A percentile compares a stretch with the other conserved stretches of the same genome.
Conservation (phyloP, 2,888 invertebrate genomes). For the Xestia ashworthii region DNA sequence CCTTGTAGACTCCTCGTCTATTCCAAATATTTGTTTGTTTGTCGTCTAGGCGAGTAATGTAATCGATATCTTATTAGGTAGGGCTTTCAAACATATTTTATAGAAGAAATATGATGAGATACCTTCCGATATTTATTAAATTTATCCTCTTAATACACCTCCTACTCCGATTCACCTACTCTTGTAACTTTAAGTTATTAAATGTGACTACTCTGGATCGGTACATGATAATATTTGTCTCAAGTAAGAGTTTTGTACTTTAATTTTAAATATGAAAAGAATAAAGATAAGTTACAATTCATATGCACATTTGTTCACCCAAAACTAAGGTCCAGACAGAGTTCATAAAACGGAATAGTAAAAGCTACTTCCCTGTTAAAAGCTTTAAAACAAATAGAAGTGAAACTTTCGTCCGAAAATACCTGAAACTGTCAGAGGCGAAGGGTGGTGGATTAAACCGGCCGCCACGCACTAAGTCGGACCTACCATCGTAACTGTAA, state of each 20-base stretch:
- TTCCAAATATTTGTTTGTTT: slow-evolving; percentile 20
- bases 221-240: not conserved
- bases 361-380: slow-evolving; percentile 30
- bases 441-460: slow-evolving; percentile 46
- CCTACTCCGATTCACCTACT: not conserved
- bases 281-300: not conserved
- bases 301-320: not conserved
- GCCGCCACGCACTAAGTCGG: slow-evolving; percentile 31
- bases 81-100: not conserved
- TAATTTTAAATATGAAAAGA: not conserved
- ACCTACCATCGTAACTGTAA: not conserved
- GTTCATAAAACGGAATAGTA: slow-evolving; percentile 19
- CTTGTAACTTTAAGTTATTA: not conserved
- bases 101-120: not conserved
- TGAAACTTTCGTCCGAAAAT: slow-evolving; percentile 42
- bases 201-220: not conserved
- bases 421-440: slow-evolving; percentile 39
- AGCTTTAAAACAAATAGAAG: slow-evolving; percentile 54
- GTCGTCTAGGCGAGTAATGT: not conserved
- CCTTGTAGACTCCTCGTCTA: not conserved
- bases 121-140: not conserved
- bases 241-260: not conserved
- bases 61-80: not conserved
- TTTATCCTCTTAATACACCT: not conserved
- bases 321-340: slow-evolving; percentile 6